Evolutionary conservation across 2,797 vertebrate genomes (phyloP).

Genomic region (Okamejei kenojei): DNA sequence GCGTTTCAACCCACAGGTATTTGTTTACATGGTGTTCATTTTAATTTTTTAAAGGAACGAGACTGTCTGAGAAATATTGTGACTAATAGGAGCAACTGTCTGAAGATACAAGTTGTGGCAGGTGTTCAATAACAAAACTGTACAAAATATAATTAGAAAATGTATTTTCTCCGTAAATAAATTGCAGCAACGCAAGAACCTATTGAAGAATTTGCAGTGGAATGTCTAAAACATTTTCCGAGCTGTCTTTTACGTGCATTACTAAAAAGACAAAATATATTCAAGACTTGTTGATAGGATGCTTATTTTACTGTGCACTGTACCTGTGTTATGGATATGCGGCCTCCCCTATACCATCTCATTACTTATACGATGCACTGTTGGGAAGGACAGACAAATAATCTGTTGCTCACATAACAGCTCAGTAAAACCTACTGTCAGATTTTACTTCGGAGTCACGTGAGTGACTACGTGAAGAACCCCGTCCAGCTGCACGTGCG

Average conservation of each 20-base stretch:
- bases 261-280: neutral
- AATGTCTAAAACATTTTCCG: neutral
- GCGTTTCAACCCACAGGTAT: neutral
- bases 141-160: slow-evolving; percentile 1
- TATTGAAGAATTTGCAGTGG: neutral
- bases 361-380: neutral
- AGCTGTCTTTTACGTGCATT: neutral
- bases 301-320: neutral
- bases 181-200: neutral
- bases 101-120: neutral
- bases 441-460: no score
- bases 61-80: neutral
- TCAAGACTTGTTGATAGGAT: neutral
- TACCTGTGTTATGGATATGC: no score
- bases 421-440: neutral
- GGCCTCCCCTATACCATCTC: neutral
- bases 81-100: neutral
- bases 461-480: no score
- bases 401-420: neutral
- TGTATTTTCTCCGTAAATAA: neutral
- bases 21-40: neutral
- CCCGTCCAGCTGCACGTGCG: no score
- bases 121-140: neutral
- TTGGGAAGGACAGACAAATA: neutral
- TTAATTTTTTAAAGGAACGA: neutral